Conservation (phyloP, 2,113 vertebrate species). For the Rousettus leschenaultii region DNA sequence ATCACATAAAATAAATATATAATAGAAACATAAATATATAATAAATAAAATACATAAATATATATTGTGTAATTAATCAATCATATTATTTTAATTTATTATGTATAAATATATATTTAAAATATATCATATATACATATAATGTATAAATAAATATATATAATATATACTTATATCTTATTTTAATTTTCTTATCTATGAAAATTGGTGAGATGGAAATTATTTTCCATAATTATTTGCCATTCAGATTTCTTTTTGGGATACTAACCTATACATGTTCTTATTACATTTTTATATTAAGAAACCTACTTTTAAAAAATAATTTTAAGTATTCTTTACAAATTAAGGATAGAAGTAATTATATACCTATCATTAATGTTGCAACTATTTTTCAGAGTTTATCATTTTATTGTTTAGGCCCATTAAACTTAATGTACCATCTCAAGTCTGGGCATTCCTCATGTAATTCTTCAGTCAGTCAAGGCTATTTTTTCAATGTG, state of each 20-base stretch:
- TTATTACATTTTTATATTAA: background rate
- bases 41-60: too few species aligned
- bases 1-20: background rate
- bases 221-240: background rate
- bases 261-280: background rate
- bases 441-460: background rate
- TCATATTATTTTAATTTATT: background rate
- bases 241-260: background rate
- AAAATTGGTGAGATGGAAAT: background rate
- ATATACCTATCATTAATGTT: background rate
- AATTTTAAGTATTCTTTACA: background rate
- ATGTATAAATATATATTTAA: background rate
- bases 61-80: too few species aligned
- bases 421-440: background rate
- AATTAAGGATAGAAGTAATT: background rate
- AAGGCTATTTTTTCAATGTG: background rate
- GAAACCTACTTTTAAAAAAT: background rate
- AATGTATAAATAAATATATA: background rate
- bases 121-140: background rate
- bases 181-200: background rate
- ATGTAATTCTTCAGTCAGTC: background rate
- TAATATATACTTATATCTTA: background rate
- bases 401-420: background rate
- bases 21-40: too few species aligned
- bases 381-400: background rate